phyloP scores from a whole-genome alignment of 1,140 invertebrate species.

The Drosophila murphyi region DNA sequence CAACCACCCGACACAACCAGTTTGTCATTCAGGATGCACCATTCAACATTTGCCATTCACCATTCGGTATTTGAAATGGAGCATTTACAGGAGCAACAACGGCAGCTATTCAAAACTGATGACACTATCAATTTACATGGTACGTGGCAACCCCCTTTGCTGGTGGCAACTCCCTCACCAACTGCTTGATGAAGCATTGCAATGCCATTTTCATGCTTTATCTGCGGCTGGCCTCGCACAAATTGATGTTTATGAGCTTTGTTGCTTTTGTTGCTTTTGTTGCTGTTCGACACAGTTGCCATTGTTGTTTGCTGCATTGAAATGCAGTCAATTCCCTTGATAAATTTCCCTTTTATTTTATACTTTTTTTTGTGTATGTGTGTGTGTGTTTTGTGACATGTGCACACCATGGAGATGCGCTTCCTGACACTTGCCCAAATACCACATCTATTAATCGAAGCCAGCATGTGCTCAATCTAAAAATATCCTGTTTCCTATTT shows the following conservation, averaged over 20 bases:
- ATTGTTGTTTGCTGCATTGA: conserved; percentile 27
- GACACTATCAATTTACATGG: conserved; percentile 73
- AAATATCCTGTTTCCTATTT: too few relatives aligned
- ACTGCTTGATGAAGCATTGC: conserved; percentile 53
- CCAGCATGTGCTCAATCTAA: too few relatives aligned
- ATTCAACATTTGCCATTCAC: not conserved
- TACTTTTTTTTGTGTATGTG: conserved; percentile 29
- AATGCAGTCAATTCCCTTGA: conserved; percentile 76
- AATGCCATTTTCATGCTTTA: conserved; percentile 70
- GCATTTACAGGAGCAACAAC: conserved; percentile 6
- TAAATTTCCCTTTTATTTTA: conserved; percentile 73
- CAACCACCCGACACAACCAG: conserved; percentile 1
- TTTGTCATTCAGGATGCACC: conserved; percentile 1
- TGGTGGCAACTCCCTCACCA: not conserved
- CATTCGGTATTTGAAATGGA: not conserved
- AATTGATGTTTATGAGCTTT: conserved; percentile 54
- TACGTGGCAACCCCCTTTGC: conserved; percentile 15
- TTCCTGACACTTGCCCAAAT: not conserved
- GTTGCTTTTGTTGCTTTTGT: conserved; percentile 12
- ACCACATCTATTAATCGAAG: not conserved
- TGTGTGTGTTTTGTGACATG: conserved; percentile 32
- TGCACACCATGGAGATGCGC: conserved; percentile 56
- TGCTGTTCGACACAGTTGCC: not conserved
- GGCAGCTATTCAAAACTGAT: conserved; percentile 65
- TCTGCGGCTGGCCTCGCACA: conserved; percentile 68